Conservation (phyloP, 2,797 vertebrate genomes). For the Cuculus canorus region DNA sequence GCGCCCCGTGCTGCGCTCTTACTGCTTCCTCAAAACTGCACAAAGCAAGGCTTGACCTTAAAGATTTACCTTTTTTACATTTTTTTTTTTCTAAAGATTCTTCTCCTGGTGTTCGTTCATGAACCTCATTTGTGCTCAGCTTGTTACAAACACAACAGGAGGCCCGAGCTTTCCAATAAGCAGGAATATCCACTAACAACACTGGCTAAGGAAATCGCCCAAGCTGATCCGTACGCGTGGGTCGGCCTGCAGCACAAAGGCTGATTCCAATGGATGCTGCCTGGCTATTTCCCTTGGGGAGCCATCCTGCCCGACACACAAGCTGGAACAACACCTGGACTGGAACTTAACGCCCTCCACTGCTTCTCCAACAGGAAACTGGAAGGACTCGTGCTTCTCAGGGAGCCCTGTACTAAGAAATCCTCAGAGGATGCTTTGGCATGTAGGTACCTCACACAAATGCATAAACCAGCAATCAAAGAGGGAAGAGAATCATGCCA, state of each 20-base stretch:
- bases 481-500: background rate
- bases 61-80: background rate
- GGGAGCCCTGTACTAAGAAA: background rate
- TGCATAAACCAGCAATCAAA: background rate
- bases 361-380: background rate
- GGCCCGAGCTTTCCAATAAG: background rate
- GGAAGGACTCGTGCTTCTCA: background rate
- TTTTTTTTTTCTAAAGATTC: background rate
- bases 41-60: background rate
- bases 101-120: background rate
- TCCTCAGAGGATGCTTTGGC: background rate
- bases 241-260: background rate
- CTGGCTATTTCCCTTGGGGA: background rate
- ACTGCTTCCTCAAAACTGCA: too few relatives aligned
- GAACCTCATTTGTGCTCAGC: too few relatives aligned
- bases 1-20: background rate
- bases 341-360: background rate
- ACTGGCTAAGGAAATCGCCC: background rate
- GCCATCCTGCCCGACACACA: background rate
- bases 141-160: background rate
- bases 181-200: accelerated
- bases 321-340: background rate
- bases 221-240: background rate
- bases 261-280: background rate
- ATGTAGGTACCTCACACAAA: background rate